These are phyloP conservation scores for Aphelenchoides fujianensis DNA, from an alignment of 1,140 invertebrate genomes.

Conservation along the genomic window DNA sequence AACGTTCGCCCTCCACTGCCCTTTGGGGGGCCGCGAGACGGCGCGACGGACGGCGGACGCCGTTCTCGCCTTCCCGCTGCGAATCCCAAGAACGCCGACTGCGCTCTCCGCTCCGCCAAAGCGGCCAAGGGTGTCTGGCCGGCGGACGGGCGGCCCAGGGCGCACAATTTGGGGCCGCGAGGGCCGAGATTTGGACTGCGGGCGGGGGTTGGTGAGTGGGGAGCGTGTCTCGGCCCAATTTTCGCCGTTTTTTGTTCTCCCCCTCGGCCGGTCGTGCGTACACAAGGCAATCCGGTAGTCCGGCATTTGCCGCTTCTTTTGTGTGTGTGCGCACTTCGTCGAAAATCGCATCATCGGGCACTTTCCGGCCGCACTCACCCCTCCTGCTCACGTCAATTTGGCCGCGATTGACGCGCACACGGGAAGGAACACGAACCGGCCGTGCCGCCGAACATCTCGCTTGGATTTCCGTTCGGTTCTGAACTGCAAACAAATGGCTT, in stretches of 20 bases:
- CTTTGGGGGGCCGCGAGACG: too few species aligned
- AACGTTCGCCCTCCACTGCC: neutral
- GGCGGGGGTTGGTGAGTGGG: neutral
- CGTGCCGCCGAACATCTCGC: too few species aligned
- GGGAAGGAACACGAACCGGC: neutral
- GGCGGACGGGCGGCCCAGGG: neutral
- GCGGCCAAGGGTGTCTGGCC: neutral
- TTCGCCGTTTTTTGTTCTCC: conserved; percentile 3
- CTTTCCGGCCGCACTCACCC: too few species aligned
- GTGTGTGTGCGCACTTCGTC: neutral
- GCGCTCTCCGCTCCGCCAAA: neutral
- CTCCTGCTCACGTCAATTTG: neutral
- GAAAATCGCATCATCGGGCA: neutral
- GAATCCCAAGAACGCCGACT: neutral
- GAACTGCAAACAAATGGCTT: too few species aligned
- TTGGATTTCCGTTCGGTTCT: too few species aligned
- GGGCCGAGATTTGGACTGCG: too few species aligned
- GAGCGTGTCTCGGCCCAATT: neutral
- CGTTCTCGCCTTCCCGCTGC: conserved; percentile 1
- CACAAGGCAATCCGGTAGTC: neutral
- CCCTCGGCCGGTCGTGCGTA: neutral
- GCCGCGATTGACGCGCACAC: neutral
- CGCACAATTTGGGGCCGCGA: neutral
- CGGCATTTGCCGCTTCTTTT: too few species aligned
- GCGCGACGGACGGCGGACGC: too few species aligned